Base-by-base conservation (phyloP, 1,140 invertebrate species). In the Phymorhynchus buccinoides region DNA sequence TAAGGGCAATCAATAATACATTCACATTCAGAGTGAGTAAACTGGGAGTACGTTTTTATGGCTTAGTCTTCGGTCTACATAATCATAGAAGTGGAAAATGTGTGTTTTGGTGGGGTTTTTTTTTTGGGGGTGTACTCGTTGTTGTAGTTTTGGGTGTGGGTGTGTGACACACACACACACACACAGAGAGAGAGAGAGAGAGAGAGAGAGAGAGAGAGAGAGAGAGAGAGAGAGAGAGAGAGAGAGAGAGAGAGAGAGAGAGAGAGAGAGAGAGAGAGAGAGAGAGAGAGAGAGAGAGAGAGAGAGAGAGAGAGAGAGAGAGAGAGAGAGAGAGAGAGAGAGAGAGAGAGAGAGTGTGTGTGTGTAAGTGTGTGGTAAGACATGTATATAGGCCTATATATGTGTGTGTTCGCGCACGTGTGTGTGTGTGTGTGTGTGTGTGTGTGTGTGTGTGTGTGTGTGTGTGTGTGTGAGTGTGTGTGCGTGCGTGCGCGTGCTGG, bases 381-480 rank as follows among this genome's bases (percentile, higher is more conserved):
- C 27, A 22, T 62, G 56, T 62, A 27, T 62, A 27, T 62, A 3
- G 3, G 56, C 27, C 16, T 62, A 27, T 62, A 27, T 62, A 27
- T 62, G 56, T 62, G 56, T 62, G 56, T 12, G 56, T 62, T 22
- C 3, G 56, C 56, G 56, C 18, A 22, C 18, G 56, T 27, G 27
- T 22, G 18, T 22, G 18, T 62, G 27, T 12, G 7, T 62, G 56
- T 62, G 18, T 22, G 56, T 62, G 56, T 62, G 56, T 62, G 56
- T 62, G 56, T 62, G 56, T 62, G 56, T 62, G 56, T 62, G 56
- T 62, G 56, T 62, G 7, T 12, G 56, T 62, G 56, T 62, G 56
- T 62, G 56, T 62, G 56, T 62, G 56, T 62, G 56, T 22, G 56
- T 62, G 56, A 22, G 56, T 62, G 56, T 62, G 56, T 62, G 56